Evolutionary conservation across 2,113 vertebrate species (phyloP), one percentile per base, ranked within the genome.

Genomic region (Scopus umbretta): DNA sequence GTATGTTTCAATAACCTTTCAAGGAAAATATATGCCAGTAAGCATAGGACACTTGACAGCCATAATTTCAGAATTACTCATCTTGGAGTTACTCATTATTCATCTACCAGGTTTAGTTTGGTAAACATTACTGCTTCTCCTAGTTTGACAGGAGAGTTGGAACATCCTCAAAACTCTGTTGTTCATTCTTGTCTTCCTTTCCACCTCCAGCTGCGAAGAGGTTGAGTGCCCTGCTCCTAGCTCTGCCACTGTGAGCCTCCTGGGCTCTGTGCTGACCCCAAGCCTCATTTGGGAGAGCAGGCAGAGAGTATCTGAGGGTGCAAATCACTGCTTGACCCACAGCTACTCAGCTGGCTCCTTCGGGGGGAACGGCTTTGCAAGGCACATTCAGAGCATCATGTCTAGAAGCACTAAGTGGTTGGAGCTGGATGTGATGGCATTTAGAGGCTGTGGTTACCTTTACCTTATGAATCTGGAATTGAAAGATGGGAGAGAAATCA

Each of bases 291-390:
- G 1, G 20, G 32, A 81, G n/a, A 38, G 26, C 0, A 1, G 13
- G 26, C 62, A 88, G 84, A 42, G 16, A 52, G 19, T 7, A 30
- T 6, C 13, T 0, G 0, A 63, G n/a, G 26, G 11, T 63, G 10
- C 3, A 1, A 47, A 43, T 34, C 11, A 4, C 22, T 32, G 16
- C 38, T 34, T 0, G 0, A 56, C 27, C 20, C 0, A 0, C 32
- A 62, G 42, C 50, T 34, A 49, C 55, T 68, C 79, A 34, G 36
- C 13, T 2, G 3, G 17, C 20, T 74, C 21, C 30, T 59, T 40
- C 0, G 1, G 13, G 16, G 30, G 16, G 40, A 59, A 23, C 23
- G 26, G 16, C 12, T 87, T 87, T 56, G 52, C 45, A 27, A 27
- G 59, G 32, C 32, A 40, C 9, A 6, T 16, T 47, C 34, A 42